Evolutionary conservation across 2,113 vertebrate genomes (phyloP).

Genomic region (Etia nguti): DNA sequence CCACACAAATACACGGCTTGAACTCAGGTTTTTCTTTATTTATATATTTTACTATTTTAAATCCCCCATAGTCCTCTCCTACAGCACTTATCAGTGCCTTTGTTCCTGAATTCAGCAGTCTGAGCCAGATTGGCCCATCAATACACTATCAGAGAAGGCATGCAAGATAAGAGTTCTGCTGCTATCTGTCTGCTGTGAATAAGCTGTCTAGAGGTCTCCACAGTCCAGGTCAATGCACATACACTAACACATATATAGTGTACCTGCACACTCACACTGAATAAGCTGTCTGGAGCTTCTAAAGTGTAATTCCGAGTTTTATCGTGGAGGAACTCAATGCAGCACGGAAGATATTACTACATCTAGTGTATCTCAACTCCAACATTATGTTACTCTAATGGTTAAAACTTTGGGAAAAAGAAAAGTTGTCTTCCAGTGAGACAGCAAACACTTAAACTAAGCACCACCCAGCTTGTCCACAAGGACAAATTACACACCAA

Average conservation of each 20-base stretch:
- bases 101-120: slow-evolving; percentile 65
- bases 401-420: slow-evolving; percentile 29
- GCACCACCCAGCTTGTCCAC: not conserved
- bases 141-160: slow-evolving; percentile 66
- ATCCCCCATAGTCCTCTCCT: slow-evolving; percentile 23
- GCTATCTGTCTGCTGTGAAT: slow-evolving; percentile 65
- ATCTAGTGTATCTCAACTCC: slow-evolving; percentile 50
- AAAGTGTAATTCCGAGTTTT: slow-evolving; percentile 32
- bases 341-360: slow-evolving; percentile 38
- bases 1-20: not conserved
- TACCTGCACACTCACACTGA: slow-evolving; percentile 8
- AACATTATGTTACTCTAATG: slow-evolving; percentile 29
- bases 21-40: not conserved
- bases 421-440: slow-evolving; percentile 23
- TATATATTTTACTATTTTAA: slow-evolving; percentile 20
- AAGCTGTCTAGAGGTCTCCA: slow-evolving; percentile 63
- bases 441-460: not conserved
- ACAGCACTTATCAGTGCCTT: slow-evolving; percentile 53
- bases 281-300: slow-evolving; percentile 17
- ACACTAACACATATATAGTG: slow-evolving; percentile 16
- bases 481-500: not conserved
- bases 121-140: slow-evolving; percentile 65
- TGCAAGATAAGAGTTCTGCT: slow-evolving; percentile 59
- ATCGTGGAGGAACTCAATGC: slow-evolving; percentile 40
- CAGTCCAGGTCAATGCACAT: slow-evolving; percentile 32